Conservation (phyloP, 1,140 invertebrate genomes). For the Pogonognathellus flavescens region DNA sequence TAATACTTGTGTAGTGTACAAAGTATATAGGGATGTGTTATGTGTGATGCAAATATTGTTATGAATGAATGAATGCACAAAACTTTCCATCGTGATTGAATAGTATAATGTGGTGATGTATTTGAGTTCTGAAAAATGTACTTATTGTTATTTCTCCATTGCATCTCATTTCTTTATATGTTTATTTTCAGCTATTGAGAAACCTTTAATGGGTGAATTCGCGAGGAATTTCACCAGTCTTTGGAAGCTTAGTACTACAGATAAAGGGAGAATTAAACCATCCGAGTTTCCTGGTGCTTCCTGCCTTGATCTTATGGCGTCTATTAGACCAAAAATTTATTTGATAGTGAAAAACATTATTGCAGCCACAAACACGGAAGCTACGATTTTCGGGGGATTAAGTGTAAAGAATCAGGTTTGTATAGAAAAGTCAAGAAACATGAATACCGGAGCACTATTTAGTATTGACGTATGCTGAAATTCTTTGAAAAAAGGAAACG, state of each 20-base stretch:
- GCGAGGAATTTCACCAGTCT: constrained; percentile 52
- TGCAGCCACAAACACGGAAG: constrained; percentile 61
- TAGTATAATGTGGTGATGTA: not conserved
- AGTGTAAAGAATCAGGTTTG: constrained; percentile 63
- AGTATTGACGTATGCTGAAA: too few relatives aligned
- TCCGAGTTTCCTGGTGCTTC: constrained; percentile 44
- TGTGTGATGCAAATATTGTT: not conserved
- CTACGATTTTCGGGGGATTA: constrained; percentile 60
- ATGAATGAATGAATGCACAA: constrained; percentile 6
- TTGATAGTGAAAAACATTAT: constrained; percentile 62
- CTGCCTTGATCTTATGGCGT: constrained; percentile 56
- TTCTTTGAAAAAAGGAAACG: too few relatives aligned
- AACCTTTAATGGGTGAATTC: constrained; percentile 61
- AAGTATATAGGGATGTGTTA: not conserved
- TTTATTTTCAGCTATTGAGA: constrained; percentile 55
- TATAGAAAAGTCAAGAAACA: not conserved
- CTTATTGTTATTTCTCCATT: not conserved
- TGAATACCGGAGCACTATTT: too few relatives aligned
- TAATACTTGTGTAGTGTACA: not conserved
- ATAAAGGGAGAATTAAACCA: constrained; percentile 25
- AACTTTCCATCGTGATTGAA: constrained; percentile 17
- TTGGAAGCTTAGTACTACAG: not conserved
- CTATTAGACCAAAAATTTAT: constrained; percentile 63
- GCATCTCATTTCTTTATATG: not conserved
- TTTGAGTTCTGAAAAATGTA: not conserved